Percentiles rank a stretch among this genome's conserved stretches.
phyloP scores from a whole-genome alignment of 2,113 vertebrate species.

The Cisticola juncidis region DNA sequence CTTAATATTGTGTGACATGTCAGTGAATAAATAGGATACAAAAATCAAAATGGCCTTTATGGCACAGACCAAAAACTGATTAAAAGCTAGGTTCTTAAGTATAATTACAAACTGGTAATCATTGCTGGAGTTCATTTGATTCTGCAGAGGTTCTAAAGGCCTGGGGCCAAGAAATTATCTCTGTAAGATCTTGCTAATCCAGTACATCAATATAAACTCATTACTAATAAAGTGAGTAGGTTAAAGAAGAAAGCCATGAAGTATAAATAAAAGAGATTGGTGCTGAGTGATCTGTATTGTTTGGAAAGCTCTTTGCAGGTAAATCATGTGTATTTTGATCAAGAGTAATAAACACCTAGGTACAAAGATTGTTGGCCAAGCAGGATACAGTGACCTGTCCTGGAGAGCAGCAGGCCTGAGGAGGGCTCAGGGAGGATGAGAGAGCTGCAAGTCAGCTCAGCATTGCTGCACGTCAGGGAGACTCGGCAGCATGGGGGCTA shows the following conservation, averaged over 20 bases:
- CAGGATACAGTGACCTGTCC: background rate
- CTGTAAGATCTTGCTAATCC: background rate
- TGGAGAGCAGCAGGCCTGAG: background rate
- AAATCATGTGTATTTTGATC: background rate
- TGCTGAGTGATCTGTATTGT: background rate
- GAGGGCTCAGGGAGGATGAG: background rate
- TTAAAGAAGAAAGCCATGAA: background rate
- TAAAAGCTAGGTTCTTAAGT: background rate
- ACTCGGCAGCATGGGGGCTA: rapidly evolving
- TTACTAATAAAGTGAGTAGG: background rate
- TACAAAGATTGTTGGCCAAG: background rate
- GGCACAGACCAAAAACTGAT: background rate
- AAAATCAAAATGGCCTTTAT: background rate
- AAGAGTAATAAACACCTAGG: background rate
- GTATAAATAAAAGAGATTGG: background rate
- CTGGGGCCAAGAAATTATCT: background rate
- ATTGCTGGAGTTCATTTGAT: background rate
- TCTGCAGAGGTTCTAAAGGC: background rate
- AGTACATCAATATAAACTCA: background rate
- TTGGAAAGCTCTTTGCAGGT: background rate
- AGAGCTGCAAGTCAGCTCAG: rapidly evolving
- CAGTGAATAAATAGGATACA: background rate
- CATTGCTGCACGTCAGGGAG: background rate
- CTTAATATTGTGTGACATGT: background rate
- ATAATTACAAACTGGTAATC: background rate